A percentile compares a stretch with the other conserved stretches of the same genome.
These are phyloP conservation scores for Phyllotreta striolata DNA, from an alignment of 2,888 invertebrate species.

Conservation along the genomic window DNA sequence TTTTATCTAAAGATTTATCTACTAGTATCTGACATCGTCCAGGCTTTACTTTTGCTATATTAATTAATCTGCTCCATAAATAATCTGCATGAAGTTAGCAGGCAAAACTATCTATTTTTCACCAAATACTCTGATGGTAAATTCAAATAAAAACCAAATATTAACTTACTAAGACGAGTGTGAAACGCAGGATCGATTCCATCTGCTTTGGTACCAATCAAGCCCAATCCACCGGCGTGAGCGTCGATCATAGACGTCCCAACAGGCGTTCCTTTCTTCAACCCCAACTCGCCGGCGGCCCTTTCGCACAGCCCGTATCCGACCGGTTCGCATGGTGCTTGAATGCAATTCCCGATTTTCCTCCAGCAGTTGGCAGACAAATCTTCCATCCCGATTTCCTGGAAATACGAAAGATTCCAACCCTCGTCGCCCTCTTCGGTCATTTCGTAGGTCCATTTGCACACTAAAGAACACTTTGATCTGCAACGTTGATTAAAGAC, in stretches of 20 bases:
- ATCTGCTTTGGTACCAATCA: constrained; percentile 74
- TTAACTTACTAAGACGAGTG: constrained; percentile 63
- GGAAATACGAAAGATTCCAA: constrained; percentile 81
- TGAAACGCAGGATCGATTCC: constrained; percentile 60
- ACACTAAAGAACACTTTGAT: constrained; percentile 90
- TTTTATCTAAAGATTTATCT: too few relatives aligned
- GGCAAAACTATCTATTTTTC: too few relatives aligned
- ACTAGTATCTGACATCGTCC: too few relatives aligned
- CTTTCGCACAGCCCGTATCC: constrained; percentile 69
- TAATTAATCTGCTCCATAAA: too few relatives aligned
- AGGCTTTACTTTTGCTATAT: too few relatives aligned
- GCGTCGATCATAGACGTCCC: constrained; percentile 94
- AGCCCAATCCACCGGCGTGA: constrained; percentile 91
- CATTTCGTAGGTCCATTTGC: constrained; percentile 93
- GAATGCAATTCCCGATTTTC: constrained; percentile 73
- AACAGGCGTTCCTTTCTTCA: constrained; percentile 78
- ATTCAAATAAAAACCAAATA: background rate
- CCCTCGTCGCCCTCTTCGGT: constrained; percentile 64
- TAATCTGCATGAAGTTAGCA: too few relatives aligned
- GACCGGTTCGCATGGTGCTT: constrained; percentile 75
- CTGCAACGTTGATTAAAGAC: constrained; percentile 61
- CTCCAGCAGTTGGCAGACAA: constrained; percentile 71
- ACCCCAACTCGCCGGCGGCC: constrained; percentile 75
- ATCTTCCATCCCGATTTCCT: constrained; percentile 77
- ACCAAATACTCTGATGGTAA: too few relatives aligned